phyloP scores from a whole-genome alignment of 2,888 invertebrate genomes.

The Eupeodes latifasciatus region DNA sequence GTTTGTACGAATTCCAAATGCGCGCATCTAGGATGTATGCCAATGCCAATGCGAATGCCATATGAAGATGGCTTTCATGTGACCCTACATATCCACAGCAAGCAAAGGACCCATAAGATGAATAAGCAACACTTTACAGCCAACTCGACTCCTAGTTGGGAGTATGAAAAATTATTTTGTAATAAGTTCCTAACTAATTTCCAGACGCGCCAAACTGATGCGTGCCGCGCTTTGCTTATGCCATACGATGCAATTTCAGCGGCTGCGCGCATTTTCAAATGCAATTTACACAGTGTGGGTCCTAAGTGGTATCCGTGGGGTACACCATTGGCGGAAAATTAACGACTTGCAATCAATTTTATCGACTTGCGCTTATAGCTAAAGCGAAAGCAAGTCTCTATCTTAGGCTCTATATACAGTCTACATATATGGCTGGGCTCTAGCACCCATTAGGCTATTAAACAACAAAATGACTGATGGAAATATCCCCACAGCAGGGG shows the following conservation, averaged over 20 bases:
- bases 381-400: too few species aligned
- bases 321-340: constrained; percentile 66
- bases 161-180: constrained; percentile 74
- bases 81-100: constrained; percentile 20
- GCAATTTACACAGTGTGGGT: constrained; percentile 75
- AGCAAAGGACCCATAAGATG: background rate
- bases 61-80: constrained; percentile 21
- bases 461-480: constrained; percentile 70
- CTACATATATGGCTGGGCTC: background rate
- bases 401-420: background rate
- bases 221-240: constrained; percentile 60
- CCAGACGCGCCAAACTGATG: constrained; percentile 54
- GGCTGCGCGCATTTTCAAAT: constrained; percentile 51
- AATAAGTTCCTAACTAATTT: constrained; percentile 74
- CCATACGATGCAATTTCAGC: constrained; percentile 43
- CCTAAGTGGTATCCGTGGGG: constrained; percentile 73
- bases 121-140: background rate
- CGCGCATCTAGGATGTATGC: constrained; percentile 17
- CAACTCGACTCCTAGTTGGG: constrained; percentile 33
- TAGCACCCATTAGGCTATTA: constrained; percentile 65
- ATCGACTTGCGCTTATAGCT: constrained; percentile 54
- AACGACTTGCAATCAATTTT: constrained; percentile 76
- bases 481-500: constrained; percentile 47
- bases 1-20: constrained; percentile 21
- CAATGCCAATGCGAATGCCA: background rate